These are phyloP conservation scores for Drosophila melanica DNA, from an alignment of 1,140 invertebrate genomes.

Conservation along the genomic window DNA sequence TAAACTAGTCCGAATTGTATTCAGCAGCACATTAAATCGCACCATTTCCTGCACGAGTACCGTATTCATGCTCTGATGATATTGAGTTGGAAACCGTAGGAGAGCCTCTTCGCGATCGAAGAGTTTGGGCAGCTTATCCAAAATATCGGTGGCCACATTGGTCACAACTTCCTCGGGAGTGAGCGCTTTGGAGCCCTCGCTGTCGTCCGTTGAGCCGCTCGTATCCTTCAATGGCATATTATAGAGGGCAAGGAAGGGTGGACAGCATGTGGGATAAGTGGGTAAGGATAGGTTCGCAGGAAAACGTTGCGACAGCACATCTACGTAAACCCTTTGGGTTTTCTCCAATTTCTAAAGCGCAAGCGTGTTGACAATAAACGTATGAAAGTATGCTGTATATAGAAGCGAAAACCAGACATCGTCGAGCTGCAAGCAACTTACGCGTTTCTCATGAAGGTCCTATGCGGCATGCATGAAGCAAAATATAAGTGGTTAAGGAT, in stretches of 20 bases:
- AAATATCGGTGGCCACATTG: slow-evolving; percentile 89
- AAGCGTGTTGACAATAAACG: slow-evolving; percentile 29
- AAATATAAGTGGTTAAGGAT: neutral
- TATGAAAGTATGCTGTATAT: slow-evolving; percentile 16
- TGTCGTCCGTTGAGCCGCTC: slow-evolving; percentile 82
- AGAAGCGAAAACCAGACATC: neutral
- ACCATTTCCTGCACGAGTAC: slow-evolving; percentile 97
- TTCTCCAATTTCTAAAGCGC: slow-evolving; percentile 68
- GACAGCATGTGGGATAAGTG: slow-evolving; percentile 72
- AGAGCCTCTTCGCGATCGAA: slow-evolving; percentile 88
- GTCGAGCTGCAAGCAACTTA: slow-evolving; percentile 54
- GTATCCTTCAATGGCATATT: slow-evolving; percentile 72
- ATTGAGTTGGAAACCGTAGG: slow-evolving; percentile 90
- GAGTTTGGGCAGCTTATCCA: slow-evolving; percentile 89
- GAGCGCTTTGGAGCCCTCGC: slow-evolving; percentile 55
- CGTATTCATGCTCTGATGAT: slow-evolving; percentile 90
- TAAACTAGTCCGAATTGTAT: slow-evolving; percentile 90
- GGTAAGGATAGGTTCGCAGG: slow-evolving; percentile 77
- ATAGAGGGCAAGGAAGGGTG: slow-evolving; percentile 72
- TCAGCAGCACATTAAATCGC: slow-evolving; percentile 92
- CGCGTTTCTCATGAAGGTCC: slow-evolving; percentile 76
- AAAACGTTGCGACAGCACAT: slow-evolving; percentile 69
- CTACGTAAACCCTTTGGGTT: slow-evolving; percentile 62
- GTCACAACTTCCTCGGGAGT: slow-evolving; percentile 89
- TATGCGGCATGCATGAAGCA: slow-evolving; percentile 23